phyloP scores from a whole-genome alignment of 2,797 vertebrate genomes.

The Cuniculus paca region DNA sequence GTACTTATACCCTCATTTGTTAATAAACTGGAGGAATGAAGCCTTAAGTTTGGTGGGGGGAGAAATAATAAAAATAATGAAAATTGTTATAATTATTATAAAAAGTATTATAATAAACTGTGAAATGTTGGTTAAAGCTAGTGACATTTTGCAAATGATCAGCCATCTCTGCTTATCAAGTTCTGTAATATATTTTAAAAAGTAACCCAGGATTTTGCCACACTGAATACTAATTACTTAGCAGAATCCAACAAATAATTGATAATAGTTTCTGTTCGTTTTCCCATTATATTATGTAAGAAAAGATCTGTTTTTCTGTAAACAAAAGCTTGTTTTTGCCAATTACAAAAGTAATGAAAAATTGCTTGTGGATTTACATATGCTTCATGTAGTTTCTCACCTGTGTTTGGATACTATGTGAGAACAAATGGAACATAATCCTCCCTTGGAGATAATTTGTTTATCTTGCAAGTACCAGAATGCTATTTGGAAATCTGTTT shows the following conservation, averaged over 20 bases:
- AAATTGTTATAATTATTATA: background rate
- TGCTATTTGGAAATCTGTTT: slow-evolving; percentile 24
- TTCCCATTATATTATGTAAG: background rate
- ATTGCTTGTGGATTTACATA: background rate
- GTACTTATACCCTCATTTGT: background rate
- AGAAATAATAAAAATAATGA: background rate
- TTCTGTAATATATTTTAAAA: slow-evolving; percentile 26
- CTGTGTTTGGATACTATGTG: background rate
- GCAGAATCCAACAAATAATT: slow-evolving; percentile 40
- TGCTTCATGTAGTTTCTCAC: background rate
- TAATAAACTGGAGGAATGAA: slow-evolving; percentile 16
- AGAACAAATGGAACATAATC: slow-evolving; percentile 29
- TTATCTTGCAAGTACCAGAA: background rate
- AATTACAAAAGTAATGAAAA: background rate
- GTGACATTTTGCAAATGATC: background rate
- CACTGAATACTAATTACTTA: slow-evolving; percentile 24
- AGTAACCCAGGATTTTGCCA: background rate
- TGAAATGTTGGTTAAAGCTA: slow-evolving; percentile 1
- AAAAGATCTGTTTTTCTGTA: background rate
- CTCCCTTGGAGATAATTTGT: background rate
- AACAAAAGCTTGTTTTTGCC: slow-evolving; percentile 2
- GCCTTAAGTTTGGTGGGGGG: background rate
- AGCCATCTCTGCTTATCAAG: background rate
- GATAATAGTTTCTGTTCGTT: background rate
- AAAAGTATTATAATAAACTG: background rate